Evolutionary conservation across 2,888 invertebrate genomes (phyloP).

Genomic region (Cinara cedri): DNA sequence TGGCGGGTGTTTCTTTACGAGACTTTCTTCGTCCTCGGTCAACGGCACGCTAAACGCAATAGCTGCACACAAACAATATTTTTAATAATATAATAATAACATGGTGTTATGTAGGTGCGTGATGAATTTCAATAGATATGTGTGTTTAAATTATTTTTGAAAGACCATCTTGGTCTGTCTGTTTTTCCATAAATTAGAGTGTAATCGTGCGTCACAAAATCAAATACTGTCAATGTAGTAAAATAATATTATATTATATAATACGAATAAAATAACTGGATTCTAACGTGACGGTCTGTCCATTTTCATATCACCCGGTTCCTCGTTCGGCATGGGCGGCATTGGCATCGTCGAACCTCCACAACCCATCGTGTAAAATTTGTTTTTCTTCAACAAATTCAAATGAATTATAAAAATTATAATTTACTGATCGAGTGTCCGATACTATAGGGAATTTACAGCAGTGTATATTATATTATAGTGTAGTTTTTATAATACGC

Average conservation of each 20-base stretch:
- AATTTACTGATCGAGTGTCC: not conserved
- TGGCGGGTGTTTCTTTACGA: constrained; percentile 71
- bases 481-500: too few relatives aligned
- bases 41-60: constrained; percentile 71
- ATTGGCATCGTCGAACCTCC: constrained; percentile 51
- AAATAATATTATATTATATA: not conserved
- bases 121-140: too few relatives aligned
- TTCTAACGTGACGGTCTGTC: constrained; percentile 43
- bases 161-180: too few relatives aligned
- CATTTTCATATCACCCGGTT: constrained; percentile 26
- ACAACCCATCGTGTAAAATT: constrained; percentile 28
- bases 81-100: not conserved
- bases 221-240: too few relatives aligned
- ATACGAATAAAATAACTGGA: constrained; percentile 5
- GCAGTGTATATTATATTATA: too few relatives aligned
- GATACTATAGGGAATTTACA: not conserved
- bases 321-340: constrained; percentile 26
- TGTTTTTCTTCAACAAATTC: too few relatives aligned
- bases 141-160: too few relatives aligned
- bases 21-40: constrained; percentile 66
- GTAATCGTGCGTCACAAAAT: too few relatives aligned
- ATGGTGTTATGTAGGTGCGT: too few relatives aligned
- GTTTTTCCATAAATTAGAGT: too few relatives aligned
- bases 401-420: too few relatives aligned
- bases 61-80: constrained; percentile 61